Evolutionary conservation across 1,140 invertebrate species (phyloP).

Genomic region (Bombus polaris): DNA sequence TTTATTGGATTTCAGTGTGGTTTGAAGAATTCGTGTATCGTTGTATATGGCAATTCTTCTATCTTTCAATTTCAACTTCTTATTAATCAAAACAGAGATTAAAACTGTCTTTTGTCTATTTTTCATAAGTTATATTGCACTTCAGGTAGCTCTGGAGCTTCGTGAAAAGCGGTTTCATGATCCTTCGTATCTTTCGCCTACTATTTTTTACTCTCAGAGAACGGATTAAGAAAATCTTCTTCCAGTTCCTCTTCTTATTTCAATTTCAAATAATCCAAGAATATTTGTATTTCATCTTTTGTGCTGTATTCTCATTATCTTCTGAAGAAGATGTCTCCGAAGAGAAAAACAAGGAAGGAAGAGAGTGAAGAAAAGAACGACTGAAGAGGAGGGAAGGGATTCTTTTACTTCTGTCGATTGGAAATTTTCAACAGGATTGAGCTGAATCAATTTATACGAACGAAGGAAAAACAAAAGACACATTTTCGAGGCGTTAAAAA

Average conservation of each 20-base stretch:
- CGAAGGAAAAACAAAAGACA: background rate
- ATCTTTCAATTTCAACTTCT: background rate
- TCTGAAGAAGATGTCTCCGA: background rate
- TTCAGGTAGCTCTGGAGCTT: background rate
- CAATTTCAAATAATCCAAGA: background rate
- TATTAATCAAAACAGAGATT: background rate
- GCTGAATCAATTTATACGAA: too few species aligned
- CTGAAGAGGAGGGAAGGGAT: too few species aligned
- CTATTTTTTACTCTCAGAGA: background rate
- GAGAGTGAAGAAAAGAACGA: background rate
- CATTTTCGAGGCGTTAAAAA: too few species aligned
- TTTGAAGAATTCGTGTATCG: too few species aligned
- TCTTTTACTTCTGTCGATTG: background rate
- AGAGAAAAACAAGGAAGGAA: background rate
- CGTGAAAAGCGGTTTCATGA: background rate
- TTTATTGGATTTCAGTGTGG: too few species aligned
- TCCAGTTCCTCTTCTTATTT: background rate
- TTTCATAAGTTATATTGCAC: background rate
- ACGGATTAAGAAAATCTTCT: slow-evolving; percentile 3
- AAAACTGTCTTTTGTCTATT: background rate
- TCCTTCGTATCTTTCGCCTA: background rate
- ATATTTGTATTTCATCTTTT: background rate
- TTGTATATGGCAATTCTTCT: background rate
- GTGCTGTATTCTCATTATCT: background rate
- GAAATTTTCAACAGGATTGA: background rate